Base-by-base conservation (phyloP, 2,797 vertebrate genomes). In the Fratercula arctica region DNA sequence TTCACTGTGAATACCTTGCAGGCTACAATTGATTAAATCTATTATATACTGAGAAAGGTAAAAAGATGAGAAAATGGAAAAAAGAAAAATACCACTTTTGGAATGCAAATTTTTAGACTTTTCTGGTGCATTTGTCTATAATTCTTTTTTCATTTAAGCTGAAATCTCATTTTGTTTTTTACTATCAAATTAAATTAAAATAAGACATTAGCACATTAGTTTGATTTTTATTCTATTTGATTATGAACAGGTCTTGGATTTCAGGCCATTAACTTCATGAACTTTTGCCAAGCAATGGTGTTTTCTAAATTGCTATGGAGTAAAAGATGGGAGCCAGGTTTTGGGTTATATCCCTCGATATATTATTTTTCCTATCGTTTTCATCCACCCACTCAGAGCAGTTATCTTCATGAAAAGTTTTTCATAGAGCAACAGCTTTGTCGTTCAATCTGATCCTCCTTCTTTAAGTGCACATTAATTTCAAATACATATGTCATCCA, bases 61-160 rank as follows among this genome's bases (percentile, higher is more conserved):
- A 51, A 78, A 85, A 6, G 3, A 61, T 2, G 0, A 0, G 0
- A 53, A 69, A 84, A 56, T 11, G 1, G 12, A 37, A 59, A 78
- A 76, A 10, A 59, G 1, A 26, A 79, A 87, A 72, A 23, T 2
- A 3, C 0, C 3, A 12, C 1, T 6, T 64, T 29, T 15, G 10
- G 10, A 79, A 54, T 61, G 9, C 4, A 69, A 61, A 24, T 16
- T 46, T 76, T 85, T 56, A 67, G 16, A n/a, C 12, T 51, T 85
- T 66, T 54, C 6, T 2, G 2, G 2, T 11, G 6, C 24, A 11
- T 1, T 78, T 86, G 85, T 25, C 10, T 46, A 2, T 59, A 60
- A 75, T 60, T 8, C 2, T 39, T 4, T 23, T 81, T 63, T 66
- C 9, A 0, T 51, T 80, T 43, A 91, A 74, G 1, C 0, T 66